Base-by-base conservation (phyloP, 2,888 invertebrate genomes). In the Amiota communis region DNA sequence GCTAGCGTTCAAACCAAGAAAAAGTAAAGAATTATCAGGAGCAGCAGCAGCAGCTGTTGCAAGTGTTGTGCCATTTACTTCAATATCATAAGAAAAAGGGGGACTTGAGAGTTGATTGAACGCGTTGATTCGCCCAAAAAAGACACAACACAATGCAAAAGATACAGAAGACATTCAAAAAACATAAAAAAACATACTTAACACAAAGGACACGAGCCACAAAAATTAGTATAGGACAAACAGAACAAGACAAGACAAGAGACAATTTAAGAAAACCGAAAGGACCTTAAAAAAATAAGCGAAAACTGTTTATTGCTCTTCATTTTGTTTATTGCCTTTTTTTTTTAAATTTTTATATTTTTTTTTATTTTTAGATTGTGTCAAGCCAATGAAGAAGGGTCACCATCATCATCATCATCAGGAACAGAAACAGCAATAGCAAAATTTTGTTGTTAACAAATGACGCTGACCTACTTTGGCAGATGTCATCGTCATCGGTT, bases 151-250 rank as follows among this genome's bases (percentile, higher is more conserved):
- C 59, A 17, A 59, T 17, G 61, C 9, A 63, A 68, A 67, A 69
- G 72, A 72, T 17, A 69, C 9, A 63, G 68, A 67, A 69, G 72
- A 72, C 72, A 72, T 75, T 65, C 72, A 72, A 70, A 74, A 13
- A 23, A 2, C 3, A 36, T 4, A 6, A 36, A 36, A 6, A 36
- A 36, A 36, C 2, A 36, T 6, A 36, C 36, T 36, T 6, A 36
- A 36, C 8, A 36, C 36, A 36, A 36, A 36, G 36, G 36, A 36
- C 36, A 36, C 36, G 36, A 36, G 36, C 36, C 36, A 36, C 2
- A 36, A 36, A 36, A 36, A 36, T 36, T 36, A 6, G 36, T 36
- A 36, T 6, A 36, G 36, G 36, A 36, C 36, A 36, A 36, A 36
- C 6, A 36, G 8, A 36, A 36, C 36, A 36, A 36, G 36, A 36